Base-by-base conservation (phyloP, 2,113 vertebrate genomes). In the Meriones unguiculatus region DNA sequence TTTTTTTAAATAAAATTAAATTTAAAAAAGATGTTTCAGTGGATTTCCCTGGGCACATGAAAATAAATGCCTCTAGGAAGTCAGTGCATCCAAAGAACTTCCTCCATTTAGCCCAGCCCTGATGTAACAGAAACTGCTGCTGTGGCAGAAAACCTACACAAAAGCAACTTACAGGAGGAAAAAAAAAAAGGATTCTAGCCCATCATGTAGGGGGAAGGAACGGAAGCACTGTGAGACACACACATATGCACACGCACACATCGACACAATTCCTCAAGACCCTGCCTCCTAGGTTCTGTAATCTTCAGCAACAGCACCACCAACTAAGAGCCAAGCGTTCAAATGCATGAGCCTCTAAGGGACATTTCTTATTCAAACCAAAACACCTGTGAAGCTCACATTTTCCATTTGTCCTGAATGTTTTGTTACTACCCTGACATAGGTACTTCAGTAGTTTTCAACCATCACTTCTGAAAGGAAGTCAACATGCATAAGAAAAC, bases 381-480 rank as follows among this genome's bases (percentile, higher is more conserved):
- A 62, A 84, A 18, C 15, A 85, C 38, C 62, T 70, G 41, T 77
- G 90, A 87, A 65, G 82, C 35, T 35, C 17, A 1, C 10, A 22
- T 38, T 70, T 52, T 62, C 70, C 41, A 28, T 32, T 72, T 82
- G 54, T 92, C 70, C 86, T 69, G 82, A 95, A 80, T 35, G 72
- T 80, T 77, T 54, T 72, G 50, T 87, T 38, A 73, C 64, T 38
- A 52, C 90, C 80, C 82, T 97, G 86, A 73, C 62, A 35, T 10
- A 17, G 14, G 14, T 52, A 32, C 92, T 90, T 89, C 32, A n/a
- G 8, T 9, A 59, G 86, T 67, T 89, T 17, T 67, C 32, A 76
- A 41, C 57, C 69, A 62, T 76, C 52, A 72, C 78, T 64, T 93
- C 87, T 93, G 46, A 52, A 76, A 93, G 89, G 54, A 94, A 80